A percentile compares a stretch with the other conserved stretches of the same genome.
phyloP scores from a whole-genome alignment of 2,888 invertebrate species.

The Eubasilissa splendida region DNA sequence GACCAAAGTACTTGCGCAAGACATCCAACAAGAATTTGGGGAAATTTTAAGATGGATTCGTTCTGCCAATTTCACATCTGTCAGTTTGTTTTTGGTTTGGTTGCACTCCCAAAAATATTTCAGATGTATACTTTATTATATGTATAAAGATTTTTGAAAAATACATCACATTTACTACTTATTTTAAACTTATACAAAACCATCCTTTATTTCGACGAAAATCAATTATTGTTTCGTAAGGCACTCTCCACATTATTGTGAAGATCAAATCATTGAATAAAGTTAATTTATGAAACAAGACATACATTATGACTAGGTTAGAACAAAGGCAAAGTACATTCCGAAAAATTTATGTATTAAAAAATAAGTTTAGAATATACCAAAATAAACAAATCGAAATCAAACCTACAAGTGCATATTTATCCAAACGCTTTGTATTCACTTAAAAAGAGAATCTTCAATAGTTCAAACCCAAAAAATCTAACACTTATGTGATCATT shows the following conservation, averaged over 20 bases:
- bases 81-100: no score
- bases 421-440: not conserved
- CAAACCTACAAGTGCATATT: not conserved
- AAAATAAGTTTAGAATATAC: constrained; percentile 7
- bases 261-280: not conserved
- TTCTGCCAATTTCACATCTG: no score
- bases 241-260: constrained; percentile 4
- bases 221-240: not conserved
- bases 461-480: constrained; percentile 6
- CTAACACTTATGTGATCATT: constrained; percentile 15
- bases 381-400: not conserved
- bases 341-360: constrained; percentile 14
- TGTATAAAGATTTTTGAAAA: no score
- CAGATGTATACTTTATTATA: no score
- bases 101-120: no score
- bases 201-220: no score
- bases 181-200: no score
- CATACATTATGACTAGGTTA: constrained; percentile 29
- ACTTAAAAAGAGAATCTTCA: not conserved
- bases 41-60: no score
- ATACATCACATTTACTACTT: no score
- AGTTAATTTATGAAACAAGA: constrained; percentile 6
- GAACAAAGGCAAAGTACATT: constrained; percentile 1
- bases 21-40: no score
- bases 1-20: no score